Evolutionary conservation across 2,797 vertebrate species (phyloP), one percentile per base, ranked within the genome.

Genomic region (Arrhamphus sclerolepis): DNA sequence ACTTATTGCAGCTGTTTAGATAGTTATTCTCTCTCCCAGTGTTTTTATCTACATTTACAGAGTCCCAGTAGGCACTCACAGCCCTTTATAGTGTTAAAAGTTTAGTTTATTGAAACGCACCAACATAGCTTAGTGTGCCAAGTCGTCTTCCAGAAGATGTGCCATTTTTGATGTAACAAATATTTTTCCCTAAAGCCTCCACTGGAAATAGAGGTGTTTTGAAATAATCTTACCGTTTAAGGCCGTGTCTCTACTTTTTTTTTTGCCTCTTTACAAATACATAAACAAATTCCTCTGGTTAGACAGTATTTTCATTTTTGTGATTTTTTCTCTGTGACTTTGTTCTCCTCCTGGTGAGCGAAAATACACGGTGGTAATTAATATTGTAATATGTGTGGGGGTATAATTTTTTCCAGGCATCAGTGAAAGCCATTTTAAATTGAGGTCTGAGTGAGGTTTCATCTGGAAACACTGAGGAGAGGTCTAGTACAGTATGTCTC

Each of bases 291-390:
- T 84, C 83, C 66, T 86, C 65, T 85, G 80, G 82, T 77, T 56
- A 71, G 69, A 74, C 62, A 53, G 53, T 10, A 65, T 75, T 81
- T 72, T 83, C 31, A 55, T 84, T 80, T 84, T 84, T 81, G 55
- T 19, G 24, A 75, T 76, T 66, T 57, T 73, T 61, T 67, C 63
- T 85, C 72, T 72, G 62, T 28, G 29, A 83, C 77, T 77, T 20
- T 14, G 46, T 61, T 76, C 58, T 85, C 56, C 54, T 82, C 55
- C 60, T 53, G 48, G 70, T 79, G 70, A 77, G 66, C 46, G 7
- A 87, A 81, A 88, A 81, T 72, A 83, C 72, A 60, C 72, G 73
- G 76, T 43, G 85, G 85, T 80, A 84, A 91, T 91, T 89, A 89
- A 91, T 86, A 87, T 86, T 81, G 85, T 89, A 84, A 89, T 83